These are phyloP conservation scores for Drosophila lacertosa DNA, from an alignment of 1,140 invertebrate genomes.

Conservation along the genomic window DNA sequence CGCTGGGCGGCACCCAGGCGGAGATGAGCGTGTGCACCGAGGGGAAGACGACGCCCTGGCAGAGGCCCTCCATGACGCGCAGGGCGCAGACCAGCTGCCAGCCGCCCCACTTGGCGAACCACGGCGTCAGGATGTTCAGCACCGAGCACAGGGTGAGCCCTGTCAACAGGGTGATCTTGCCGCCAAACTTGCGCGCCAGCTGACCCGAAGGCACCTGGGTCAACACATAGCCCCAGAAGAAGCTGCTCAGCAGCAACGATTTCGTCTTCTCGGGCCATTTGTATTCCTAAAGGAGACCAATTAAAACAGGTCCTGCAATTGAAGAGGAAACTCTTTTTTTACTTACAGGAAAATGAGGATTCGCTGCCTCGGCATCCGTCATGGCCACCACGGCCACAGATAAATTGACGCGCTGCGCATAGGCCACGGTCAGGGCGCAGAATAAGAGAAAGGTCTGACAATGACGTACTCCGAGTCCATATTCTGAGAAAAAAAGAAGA, in stretches of 20 bases:
- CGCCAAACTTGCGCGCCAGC: conserved; percentile 87
- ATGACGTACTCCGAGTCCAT: conserved; percentile 88
- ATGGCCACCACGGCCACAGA: conserved; percentile 87
- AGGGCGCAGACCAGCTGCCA: conserved; percentile 87
- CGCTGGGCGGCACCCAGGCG: conserved; percentile 89
- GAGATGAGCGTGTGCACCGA: conserved; percentile 91
- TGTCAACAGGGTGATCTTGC: conserved; percentile 86
- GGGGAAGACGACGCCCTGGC: conserved; percentile 92
- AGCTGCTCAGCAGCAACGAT: conserved; percentile 87
- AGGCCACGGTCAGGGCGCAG: conserved; percentile 86
- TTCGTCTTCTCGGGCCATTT: conserved; percentile 85
- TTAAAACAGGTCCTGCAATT: background rate
- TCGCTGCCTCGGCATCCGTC: conserved; percentile 63
- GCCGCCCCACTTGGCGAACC: conserved; percentile 82
- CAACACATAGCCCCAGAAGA: conserved; percentile 87
- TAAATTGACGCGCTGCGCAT: conserved; percentile 87
- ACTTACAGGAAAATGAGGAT: conserved; percentile 78
- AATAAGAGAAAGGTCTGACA: conserved; percentile 87
- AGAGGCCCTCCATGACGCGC: conserved; percentile 90
- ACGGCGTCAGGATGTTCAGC: conserved; percentile 85
- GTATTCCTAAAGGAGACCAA: conserved; percentile 83
- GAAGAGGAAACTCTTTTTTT: too few species aligned
- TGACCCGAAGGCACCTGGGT: conserved; percentile 88
- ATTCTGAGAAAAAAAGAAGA: conserved; percentile 47
- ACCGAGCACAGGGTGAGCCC: conserved; percentile 85